Percentiles rank a stretch among this genome's conserved stretches.
Conservation (phyloP, 2,797 vertebrate genomes). For the Tokudaia muenninki region DNA sequence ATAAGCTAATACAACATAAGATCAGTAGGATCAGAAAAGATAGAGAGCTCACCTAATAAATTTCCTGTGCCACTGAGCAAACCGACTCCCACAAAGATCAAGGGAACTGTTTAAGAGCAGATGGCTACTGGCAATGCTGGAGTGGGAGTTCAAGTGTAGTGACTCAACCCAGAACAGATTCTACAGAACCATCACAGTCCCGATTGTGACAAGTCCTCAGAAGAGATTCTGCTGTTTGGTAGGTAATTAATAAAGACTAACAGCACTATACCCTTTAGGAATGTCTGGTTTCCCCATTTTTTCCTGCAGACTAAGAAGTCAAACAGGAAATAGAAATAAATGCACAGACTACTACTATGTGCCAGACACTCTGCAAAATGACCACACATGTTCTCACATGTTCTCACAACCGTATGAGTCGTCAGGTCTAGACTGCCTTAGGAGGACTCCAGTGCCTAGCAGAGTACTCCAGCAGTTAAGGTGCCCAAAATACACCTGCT, state of each 20-base stretch:
- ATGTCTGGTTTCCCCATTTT: conserved; percentile 52
- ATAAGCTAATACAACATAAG: not conserved
- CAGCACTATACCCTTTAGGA: conserved; percentile 48
- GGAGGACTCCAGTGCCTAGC: not conserved
- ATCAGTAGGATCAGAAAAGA: not conserved
- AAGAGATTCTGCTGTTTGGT: not conserved
- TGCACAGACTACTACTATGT: not conserved
- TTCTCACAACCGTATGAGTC: not conserved
- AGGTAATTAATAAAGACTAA: not conserved
- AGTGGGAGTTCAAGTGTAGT: not conserved
- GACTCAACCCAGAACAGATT: not conserved
- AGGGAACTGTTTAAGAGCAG: not conserved
- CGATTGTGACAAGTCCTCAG: conserved; percentile 36
- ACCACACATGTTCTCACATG: not conserved
- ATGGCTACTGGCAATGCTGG: not conserved
- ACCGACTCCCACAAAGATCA: not conserved
- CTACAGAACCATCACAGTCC: not conserved
- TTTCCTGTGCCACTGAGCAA: not conserved
- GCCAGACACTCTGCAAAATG: not conserved
- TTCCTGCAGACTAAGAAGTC: not conserved
- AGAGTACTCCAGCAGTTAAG: not conserved
- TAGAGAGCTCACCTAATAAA: not conserved
- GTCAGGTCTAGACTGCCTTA: not conserved
- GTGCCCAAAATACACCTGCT: not conserved
- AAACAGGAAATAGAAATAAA: conserved; percentile 51